Base-by-base conservation (phyloP, 2,888 invertebrate genomes). In the Pinctada fucata region DNA sequence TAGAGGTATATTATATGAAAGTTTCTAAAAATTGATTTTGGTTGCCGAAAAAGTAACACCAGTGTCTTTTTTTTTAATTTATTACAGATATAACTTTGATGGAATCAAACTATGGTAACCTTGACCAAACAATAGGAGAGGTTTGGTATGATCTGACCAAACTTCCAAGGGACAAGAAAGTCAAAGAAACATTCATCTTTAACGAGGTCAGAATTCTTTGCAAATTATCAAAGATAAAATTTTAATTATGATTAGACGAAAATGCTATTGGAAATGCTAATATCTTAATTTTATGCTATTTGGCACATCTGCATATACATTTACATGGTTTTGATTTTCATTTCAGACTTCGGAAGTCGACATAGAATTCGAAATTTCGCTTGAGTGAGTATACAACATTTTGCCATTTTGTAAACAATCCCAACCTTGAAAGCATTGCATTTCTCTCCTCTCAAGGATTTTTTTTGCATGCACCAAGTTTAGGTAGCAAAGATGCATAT, bases 61-160 rank as follows among this genome's bases (percentile, higher is more conserved):
- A 31, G 31, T 31, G 31, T 31, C 31, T 31, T 31, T 31, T 31
- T 31, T 31, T 31, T 31, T n/a, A n/a, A n/a, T n/a, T n/a, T n/a
- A n/a, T n/a, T n/a, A n/a, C 86, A 92, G 92, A 91, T 80, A 85
- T 92, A 63, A 87, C 80, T 31, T 84, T 93, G 16, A 92, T 93
- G 92, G 93, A 93, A 78, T 90, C 90, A 3, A 93, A 93, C 81
- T 89, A 90, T 75, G 88, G 90, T 6, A 82, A 89, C 71, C 49
- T 80, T 48, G 92, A 93, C 75, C 89, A 91, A 75, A 86, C 86
- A n/a, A 84, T 93, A 2, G 93, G 92, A 0, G 87, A 82, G 3
- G 84, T 87, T 2, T 84, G 80, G 47, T 88, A 90, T 77, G 84
- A 88, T 72, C 52, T 91, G 3, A 77, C 73, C 4, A 76, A 85